Conservation (phyloP, 1,140 invertebrate genomes). For the Diabrotica undecimpunctata region DNA sequence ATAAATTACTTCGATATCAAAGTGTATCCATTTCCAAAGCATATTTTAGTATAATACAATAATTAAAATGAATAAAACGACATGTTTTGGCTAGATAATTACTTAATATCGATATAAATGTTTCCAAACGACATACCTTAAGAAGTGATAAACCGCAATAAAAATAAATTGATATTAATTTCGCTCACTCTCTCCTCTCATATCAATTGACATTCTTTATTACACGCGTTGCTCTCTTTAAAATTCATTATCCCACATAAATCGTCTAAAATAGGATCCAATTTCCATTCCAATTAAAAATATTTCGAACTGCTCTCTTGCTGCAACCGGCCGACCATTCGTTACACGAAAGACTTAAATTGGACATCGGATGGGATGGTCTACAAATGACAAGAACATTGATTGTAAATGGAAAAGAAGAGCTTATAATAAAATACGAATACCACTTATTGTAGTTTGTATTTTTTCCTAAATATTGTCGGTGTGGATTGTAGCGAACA, state of each 20-base stretch:
- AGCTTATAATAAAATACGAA: too few species aligned
- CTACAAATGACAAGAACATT: not conserved
- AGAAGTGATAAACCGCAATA: not conserved
- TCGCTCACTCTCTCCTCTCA: not conserved
- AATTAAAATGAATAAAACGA: too few species aligned
- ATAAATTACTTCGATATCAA: too few species aligned
- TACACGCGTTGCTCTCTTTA: not conserved
- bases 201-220: slow-evolving; percentile 8
- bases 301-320: not conserved
- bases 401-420: not conserved
- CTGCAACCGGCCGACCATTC: not conserved
- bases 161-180: slow-evolving; percentile 7
- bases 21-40: too few species aligned
- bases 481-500: too few species aligned
- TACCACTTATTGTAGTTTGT: too few species aligned
- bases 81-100: too few species aligned
- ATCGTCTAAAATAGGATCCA: slow-evolving; percentile 8
- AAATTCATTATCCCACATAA: slow-evolving; percentile 7
- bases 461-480: too few species aligned
- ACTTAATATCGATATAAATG: too few species aligned
- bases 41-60: too few species aligned
- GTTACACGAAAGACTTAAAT: not conserved
- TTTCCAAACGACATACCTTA: too few species aligned
- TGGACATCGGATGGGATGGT: not conserved
- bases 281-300: slow-evolving; percentile 3